Base-by-base conservation (phyloP, 2,888 invertebrate species). In the Himalopsyche kuldschensis region DNA sequence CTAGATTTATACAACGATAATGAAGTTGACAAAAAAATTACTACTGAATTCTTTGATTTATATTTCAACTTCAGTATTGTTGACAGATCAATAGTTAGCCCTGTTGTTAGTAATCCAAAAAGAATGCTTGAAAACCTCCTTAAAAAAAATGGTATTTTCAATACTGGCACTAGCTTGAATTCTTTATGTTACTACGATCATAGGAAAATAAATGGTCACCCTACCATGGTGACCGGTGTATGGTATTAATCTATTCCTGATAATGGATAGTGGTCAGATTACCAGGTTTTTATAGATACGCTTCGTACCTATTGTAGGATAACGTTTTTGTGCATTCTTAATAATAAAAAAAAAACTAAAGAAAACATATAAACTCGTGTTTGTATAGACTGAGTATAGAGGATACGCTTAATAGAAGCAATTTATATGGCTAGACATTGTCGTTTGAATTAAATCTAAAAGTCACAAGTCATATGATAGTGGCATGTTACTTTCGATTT, bases 161-260 rank as follows among this genome's bases (percentile, higher is more conserved):
- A 15, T 41, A 4, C 41, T 3, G 15, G 1, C 41, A 15, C 11
- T 5, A 41, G 2, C 1, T 15, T 41, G 1, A 41, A 41, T 41
- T 41, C 11, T 15, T 41, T 3, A 41, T 41, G 41, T 41, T 41
- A 1, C 41, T 15, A 5, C 5, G 10, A 6, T 11, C 41, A 41
- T n/a, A n/a, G n/a, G n/a, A 41, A 41, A 15, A 4, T 2, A 3
- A 3, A 41, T 77, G 55, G 55, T 55, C 10, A 55, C 55, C 47
- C 79, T 31, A 31, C 31, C 17, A 27, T 17, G n/a, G n/a, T n/a
- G 24, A 47, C 48, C 79, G 27, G 48, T 48, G 80, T 30, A 80
- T 30, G 6, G 80, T 55, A 80, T 80, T 80, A 80, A 80, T 80
- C 80, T 80, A 48, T 80, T 32, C 35, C 30, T 17, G 80, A 80